A percentile compares a stretch with the other conserved stretches of the same genome.
These are phyloP conservation scores for Seriola quinqueradiata DNA, from an alignment of 2,113 vertebrate genomes.

Conservation along the genomic window DNA sequence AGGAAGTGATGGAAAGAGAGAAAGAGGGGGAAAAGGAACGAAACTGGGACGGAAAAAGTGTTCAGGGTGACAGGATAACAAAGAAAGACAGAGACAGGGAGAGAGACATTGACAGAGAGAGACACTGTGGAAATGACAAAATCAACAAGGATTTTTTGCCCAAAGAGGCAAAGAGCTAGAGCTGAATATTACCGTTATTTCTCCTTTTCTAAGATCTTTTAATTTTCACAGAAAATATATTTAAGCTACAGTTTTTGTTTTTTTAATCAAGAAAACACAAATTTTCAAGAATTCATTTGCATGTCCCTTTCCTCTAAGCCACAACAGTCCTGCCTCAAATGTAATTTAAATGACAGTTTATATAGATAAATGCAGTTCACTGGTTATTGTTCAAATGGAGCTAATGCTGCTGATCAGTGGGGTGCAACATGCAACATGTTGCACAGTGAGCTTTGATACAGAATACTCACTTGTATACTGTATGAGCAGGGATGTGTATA, in stretches of 20 bases:
- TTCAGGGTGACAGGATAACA: constrained; percentile 40
- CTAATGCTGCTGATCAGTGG: not conserved
- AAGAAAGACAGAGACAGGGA: constrained; percentile 26
- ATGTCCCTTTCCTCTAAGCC: not conserved
- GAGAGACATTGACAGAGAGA: not conserved
- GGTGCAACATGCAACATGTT: not conserved
- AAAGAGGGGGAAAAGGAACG: constrained; percentile 19
- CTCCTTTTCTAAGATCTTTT: not conserved
- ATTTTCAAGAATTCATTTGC: not conserved
- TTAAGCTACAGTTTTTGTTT: not conserved
- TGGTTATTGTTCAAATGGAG: not conserved
- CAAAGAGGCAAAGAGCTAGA: not conserved
- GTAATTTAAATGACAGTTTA: not conserved
- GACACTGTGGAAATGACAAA: constrained; percentile 13
- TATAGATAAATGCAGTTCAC: not conserved
- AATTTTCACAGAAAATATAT: not conserved
- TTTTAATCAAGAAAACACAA: not conserved
- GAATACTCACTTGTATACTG: not conserved
- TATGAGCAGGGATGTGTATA: not conserved
- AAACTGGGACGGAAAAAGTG: constrained; percentile 15
- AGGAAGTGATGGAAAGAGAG: constrained; percentile 51
- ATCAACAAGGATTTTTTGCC: constrained; percentile 26
- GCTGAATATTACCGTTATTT: not conserved
- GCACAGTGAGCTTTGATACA: not conserved
- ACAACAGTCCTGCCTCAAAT: not conserved